Evolutionary conservation across 1,140 invertebrate species (phyloP).

Genomic region (Anastrepha obliqua): DNA sequence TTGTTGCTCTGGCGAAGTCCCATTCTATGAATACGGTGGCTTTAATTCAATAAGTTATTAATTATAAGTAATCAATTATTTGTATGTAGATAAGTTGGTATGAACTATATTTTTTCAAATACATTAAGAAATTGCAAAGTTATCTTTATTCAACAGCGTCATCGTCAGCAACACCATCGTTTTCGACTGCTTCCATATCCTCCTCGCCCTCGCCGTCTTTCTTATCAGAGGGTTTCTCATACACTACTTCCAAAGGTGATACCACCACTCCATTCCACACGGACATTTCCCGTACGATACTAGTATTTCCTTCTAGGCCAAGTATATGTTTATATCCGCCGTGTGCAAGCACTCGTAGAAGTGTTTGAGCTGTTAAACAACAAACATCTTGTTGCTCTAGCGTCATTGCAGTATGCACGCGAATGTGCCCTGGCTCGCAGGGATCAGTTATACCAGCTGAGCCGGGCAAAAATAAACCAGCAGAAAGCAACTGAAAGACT

Average conservation of each 20-base stretch:
- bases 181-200: constrained; percentile 76
- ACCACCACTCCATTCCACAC: constrained; percentile 97
- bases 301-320: constrained; percentile 82
- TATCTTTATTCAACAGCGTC: constrained; percentile 64
- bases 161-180: constrained; percentile 70
- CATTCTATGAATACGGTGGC: no score
- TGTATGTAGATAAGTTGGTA: no score
- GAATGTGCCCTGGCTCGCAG: constrained; percentile 90
- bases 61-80: no score
- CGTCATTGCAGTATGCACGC: constrained; percentile 93
- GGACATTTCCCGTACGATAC: constrained; percentile 88
- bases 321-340: constrained; percentile 94
- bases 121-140: no score
- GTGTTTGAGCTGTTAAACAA: constrained; percentile 90
- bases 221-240: constrained; percentile 80
- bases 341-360: constrained; percentile 91
- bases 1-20: no score
- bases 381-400: constrained; percentile 96
- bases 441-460: constrained; percentile 96
- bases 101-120: no score
- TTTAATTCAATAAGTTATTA: no score
- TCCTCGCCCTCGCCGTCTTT: constrained; percentile 76
- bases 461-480: constrained; percentile 96
- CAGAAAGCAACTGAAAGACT: constrained; percentile 91
- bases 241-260: constrained; percentile 92